phyloP scores from a whole-genome alignment of 2,888 invertebrate species.

The Eutolmus rufibarbis region DNA sequence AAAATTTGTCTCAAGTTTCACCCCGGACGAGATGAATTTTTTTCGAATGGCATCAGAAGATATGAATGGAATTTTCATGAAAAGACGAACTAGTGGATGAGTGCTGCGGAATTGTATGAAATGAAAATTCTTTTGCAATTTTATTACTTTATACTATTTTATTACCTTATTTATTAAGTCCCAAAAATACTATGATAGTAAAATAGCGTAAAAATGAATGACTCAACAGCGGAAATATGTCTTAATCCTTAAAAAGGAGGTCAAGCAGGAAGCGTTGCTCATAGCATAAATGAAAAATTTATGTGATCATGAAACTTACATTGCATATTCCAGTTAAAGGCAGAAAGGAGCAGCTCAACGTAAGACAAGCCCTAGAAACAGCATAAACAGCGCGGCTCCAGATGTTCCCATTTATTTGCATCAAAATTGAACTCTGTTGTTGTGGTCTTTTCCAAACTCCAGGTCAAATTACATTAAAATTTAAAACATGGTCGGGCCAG shows the following conservation, averaged over 20 bases:
- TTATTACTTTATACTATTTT: background rate
- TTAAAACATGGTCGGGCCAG: background rate
- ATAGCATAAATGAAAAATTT: background rate
- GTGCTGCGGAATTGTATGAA: background rate
- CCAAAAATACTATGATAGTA: background rate
- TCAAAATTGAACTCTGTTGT: background rate
- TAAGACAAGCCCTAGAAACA: background rate
- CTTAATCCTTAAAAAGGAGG: background rate
- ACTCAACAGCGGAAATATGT: background rate
- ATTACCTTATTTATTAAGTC: background rate
- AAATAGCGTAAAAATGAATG: background rate
- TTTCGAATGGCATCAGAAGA: background rate
- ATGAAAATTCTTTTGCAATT: background rate
- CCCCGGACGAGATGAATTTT: background rate
- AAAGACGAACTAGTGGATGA: background rate
- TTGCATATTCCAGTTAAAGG: background rate
- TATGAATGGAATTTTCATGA: background rate
- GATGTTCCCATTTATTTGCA: background rate
- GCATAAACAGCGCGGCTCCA: background rate
- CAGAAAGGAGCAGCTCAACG: background rate
- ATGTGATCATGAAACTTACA: background rate
- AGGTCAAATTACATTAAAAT: background rate
- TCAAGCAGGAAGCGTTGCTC: background rate
- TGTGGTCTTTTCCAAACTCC: background rate
- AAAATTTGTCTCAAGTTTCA: background rate